Evolutionary conservation across 1,140 invertebrate genomes (phyloP).

Genomic region (Tigriopus japonicus): DNA sequence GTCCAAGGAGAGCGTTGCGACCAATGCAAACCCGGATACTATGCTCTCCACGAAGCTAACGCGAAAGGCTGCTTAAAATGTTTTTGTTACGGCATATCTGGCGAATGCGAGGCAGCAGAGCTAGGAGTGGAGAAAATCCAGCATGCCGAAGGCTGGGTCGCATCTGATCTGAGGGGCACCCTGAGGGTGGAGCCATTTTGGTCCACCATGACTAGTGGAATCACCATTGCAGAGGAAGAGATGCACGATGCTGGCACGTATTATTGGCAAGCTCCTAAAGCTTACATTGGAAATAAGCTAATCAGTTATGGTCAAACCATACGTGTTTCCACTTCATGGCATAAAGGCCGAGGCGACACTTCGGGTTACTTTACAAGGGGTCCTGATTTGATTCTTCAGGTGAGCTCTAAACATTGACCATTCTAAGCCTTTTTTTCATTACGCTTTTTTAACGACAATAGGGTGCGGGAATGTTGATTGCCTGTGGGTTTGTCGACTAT

Average conservation of each 20-base stretch:
- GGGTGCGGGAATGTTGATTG: conserved; percentile 37
- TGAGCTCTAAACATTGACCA: conserved; percentile 21
- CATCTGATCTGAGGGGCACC: conserved; percentile 20
- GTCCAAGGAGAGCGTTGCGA: conserved; percentile 30
- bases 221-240: conserved; percentile 15
- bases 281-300: conserved; percentile 40
- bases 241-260: conserved; percentile 6
- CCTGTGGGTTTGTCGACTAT: conserved; percentile 43
- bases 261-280: conserved; percentile 5
- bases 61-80: conserved; percentile 64
- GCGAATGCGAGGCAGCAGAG: conserved; percentile 39
- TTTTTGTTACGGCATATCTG: conserved; percentile 73
- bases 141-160: conserved; percentile 18
- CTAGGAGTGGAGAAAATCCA: conserved; percentile 37
- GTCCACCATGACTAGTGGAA: conserved; percentile 10
- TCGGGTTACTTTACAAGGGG: conserved; percentile 60
- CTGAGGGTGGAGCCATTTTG: conserved; percentile 19
- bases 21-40: conserved; percentile 61
- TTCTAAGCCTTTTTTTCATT: conserved; percentile 14
- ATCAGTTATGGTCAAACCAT: conserved; percentile 67
- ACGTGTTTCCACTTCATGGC: conserved; percentile 56
- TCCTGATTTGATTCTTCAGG: conserved; percentile 67
- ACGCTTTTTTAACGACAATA: conserved; percentile 20
- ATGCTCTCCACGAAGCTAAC: conserved; percentile 51
- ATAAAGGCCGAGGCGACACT: conserved; percentile 64